Percentiles rank a stretch among this genome's conserved stretches.
Conservation (phyloP, 2,797 vertebrate species). For the Poecilia picta region DNA sequence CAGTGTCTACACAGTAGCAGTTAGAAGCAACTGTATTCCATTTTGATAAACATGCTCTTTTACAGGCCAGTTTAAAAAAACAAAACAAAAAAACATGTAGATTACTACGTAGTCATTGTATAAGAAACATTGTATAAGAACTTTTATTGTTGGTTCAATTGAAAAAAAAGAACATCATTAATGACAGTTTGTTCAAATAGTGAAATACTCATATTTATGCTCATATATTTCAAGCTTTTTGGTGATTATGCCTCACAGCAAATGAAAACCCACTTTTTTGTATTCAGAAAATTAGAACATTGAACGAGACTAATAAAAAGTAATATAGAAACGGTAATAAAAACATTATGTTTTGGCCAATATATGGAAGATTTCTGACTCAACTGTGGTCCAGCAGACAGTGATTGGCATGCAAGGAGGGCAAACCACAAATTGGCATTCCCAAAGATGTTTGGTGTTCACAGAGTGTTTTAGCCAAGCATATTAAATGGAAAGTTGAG, state of each 20-base stretch:
- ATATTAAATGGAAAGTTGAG: neutral
- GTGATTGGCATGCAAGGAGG: neutral
- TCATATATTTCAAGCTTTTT: neutral
- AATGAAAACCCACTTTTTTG: neutral
- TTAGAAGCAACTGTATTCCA: neutral
- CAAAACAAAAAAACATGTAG: no score
- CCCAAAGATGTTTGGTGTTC: neutral
- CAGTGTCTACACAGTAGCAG: neutral
- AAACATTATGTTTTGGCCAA: neutral
- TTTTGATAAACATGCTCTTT: neutral
- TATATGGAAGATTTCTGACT: neutral
- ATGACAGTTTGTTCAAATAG: neutral
- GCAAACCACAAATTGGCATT: neutral
- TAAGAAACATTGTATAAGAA: neutral
- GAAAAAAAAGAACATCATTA: neutral
- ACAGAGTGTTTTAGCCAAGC: neutral
- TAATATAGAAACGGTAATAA: neutral
- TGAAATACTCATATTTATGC: neutral
- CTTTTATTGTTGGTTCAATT: neutral
- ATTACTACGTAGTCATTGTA: no score
- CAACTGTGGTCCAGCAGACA: neutral
- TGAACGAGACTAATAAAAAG: neutral
- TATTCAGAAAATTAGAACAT: neutral
- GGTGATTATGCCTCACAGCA: neutral
- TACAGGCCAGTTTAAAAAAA: neutral